These are phyloP conservation scores for Plagiodera versicolora DNA, from an alignment of 2,888 invertebrate genomes.

Conservation along the genomic window DNA sequence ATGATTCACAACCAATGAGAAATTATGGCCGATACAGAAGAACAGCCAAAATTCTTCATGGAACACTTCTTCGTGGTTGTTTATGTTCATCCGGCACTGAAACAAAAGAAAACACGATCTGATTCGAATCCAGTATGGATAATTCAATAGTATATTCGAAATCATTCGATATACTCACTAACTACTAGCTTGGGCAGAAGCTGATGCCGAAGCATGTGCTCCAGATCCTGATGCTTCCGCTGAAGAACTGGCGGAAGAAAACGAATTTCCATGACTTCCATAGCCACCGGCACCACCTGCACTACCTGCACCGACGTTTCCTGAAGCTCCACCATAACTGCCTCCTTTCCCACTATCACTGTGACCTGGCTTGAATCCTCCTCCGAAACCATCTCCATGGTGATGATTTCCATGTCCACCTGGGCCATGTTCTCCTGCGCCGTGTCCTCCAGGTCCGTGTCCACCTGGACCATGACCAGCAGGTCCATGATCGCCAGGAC, in stretches of 20 bases:
- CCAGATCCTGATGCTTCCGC: not conserved
- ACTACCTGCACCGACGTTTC: no score
- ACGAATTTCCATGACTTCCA: not conserved
- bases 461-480: conserved; percentile 11
- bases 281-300: not conserved
- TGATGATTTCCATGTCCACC: conserved; percentile 6
- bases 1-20: no score
- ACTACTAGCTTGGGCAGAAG: not conserved
- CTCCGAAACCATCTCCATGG: conserved; percentile 12
- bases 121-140: no score
- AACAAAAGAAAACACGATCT: no score
- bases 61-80: no score
- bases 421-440: conserved; percentile 4
- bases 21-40: no score
- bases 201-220: not conserved
- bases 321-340: conserved; percentile 11
- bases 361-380: conserved; percentile 14
- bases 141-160: no score
- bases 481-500: no score
- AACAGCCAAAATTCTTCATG: no score
- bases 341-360: conserved; percentile 10
- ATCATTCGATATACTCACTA: no score
- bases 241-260: not conserved
- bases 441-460: not conserved
- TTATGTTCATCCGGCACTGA: no score